Evolutionary conservation across 2,113 vertebrate species (phyloP), one percentile per base, ranked within the genome.

Genomic region (Gulo gulo): DNA sequence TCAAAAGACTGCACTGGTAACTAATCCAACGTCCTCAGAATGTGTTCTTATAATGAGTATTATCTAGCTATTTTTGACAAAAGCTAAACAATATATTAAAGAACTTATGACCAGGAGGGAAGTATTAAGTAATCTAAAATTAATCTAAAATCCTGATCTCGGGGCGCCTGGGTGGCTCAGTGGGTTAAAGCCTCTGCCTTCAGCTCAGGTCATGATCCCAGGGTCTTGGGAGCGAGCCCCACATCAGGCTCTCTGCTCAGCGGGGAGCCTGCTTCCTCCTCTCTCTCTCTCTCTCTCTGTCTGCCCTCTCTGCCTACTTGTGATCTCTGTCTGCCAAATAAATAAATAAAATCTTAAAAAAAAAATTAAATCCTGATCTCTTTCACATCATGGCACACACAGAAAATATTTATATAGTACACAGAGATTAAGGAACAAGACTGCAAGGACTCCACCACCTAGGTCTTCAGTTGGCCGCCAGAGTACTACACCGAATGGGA

Each of bases 51-150:
- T 39, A 73, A 47, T 55, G 11, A 96, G 84, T 45, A 52, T 50
- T 59, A n/a, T n/a, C 81, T 81, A 91, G 78, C 67, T 50, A 82
- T 80, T 91, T 55, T 36, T 57, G 63, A 81, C 45, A 81, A 82
- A 96, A 81, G 36, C 36, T 87, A 81, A 81, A 87, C 24, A 87
- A 91, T 67, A 86, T 21, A 88, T 67, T 52, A 81, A 80, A 91
- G 36, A 94, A 76, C 57, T 36, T 47, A 65, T 50, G 67, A 67
- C 16, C 20, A 91, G 59, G 23, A 91, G 14, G 65, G 26, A 94
- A 94, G 29, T n/a, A 91, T 24, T 45, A 82, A 94, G 59, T 55
- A 84, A 89, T 65, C n/a, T 91, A 83, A 88, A 91, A 94, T 8
- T 91, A 24, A 59, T 24, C 57, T 59, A 24, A 59, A 59, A 59